A percentile compares a stretch with the other conserved stretches of the same genome.
These are phyloP conservation scores for Seira ritae DNA, from an alignment of 2,888 invertebrate genomes.

Conservation along the genomic window DNA sequence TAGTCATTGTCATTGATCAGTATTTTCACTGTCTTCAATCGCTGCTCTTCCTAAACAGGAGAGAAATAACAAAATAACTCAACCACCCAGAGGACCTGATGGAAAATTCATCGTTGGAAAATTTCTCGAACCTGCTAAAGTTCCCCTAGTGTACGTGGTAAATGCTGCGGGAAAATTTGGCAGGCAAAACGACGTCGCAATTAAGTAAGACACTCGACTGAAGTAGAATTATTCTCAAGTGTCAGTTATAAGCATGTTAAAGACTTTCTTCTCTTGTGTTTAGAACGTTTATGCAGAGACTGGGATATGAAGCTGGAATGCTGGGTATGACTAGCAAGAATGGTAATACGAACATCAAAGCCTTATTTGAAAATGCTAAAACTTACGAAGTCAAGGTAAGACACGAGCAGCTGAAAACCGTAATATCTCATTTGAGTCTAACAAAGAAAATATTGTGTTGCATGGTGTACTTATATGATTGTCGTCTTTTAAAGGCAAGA, in stretches of 20 bases:
- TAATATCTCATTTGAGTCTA: too few relatives aligned
- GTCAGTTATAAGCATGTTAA: neutral
- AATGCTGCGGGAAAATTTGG: neutral
- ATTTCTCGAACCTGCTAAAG: constrained; percentile 19
- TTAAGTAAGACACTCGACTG: neutral
- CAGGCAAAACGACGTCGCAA: neutral
- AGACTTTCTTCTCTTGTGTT: neutral
- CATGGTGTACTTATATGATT: too few relatives aligned
- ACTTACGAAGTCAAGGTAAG: neutral
- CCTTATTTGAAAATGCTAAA: neutral
- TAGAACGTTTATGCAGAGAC: constrained; percentile 1
- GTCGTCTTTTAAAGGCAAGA: too few relatives aligned
- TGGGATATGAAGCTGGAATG: neutral
- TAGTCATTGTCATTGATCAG: too few relatives aligned
- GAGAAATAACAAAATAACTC: too few relatives aligned
- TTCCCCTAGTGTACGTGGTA: constrained; percentile 14
- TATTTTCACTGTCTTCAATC: too few relatives aligned
- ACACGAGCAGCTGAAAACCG: too few relatives aligned
- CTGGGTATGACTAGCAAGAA: constrained; percentile 25
- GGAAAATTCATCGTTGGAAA: constrained; percentile 35
- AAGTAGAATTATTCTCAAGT: neutral
- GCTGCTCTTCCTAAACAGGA: too few relatives aligned
- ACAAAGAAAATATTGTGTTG: too few relatives aligned
- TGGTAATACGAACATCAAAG: neutral
- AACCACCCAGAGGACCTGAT: constrained; percentile 4